Evolutionary conservation across 1,140 invertebrate genomes (phyloP).

Genomic region (Bombus waltoni): DNA sequence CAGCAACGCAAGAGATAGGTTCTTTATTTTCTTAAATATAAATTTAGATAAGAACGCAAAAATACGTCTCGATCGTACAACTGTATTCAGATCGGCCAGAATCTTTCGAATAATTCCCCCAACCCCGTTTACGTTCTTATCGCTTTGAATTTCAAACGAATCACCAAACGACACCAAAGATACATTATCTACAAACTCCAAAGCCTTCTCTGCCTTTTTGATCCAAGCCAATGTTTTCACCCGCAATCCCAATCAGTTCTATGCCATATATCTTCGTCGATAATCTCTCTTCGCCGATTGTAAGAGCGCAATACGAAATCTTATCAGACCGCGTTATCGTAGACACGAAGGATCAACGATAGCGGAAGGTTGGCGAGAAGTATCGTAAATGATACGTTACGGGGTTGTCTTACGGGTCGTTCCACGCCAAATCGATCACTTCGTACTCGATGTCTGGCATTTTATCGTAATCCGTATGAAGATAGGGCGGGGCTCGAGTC

Average conservation of each 20-base stretch:
- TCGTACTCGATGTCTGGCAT: not conserved
- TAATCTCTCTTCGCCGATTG: slow-evolving; percentile 4
- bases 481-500: no score
- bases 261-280: not conserved
- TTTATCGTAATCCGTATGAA: not conserved
- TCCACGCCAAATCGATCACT: not conserved
- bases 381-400: not conserved
- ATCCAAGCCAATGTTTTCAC: not conserved
- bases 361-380: not conserved
- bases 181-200: not conserved
- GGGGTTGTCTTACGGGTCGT: not conserved
- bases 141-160: not conserved
- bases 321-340: not conserved
- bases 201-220: not conserved
- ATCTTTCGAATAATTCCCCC: not conserved
- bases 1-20: no score
- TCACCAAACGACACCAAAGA: not conserved
- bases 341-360: not conserved
- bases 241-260: not conserved
- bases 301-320: not conserved
- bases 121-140: not conserved
- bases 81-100: not conserved
- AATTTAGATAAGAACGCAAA: not conserved
- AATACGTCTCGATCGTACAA: not conserved
- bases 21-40: not conserved